Conservation (phyloP, 2,113 vertebrate genomes). For the Barbus barbus region DNA sequence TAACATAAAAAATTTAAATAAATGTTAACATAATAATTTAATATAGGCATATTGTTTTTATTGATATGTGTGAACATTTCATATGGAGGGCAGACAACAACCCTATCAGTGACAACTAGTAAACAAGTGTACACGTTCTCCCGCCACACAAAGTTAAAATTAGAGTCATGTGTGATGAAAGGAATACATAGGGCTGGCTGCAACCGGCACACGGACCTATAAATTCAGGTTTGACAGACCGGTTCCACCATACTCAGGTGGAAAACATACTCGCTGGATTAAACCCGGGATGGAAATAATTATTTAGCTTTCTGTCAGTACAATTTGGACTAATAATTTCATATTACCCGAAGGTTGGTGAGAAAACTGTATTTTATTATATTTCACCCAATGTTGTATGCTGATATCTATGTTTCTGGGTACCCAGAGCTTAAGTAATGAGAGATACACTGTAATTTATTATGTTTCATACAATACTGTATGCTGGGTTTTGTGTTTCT, state of each 20-base stretch:
- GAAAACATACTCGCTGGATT: constrained; percentile 11
- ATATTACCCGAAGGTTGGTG: neutral
- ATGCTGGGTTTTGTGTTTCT: neutral
- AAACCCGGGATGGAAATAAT: neutral
- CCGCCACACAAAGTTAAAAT: constrained; percentile 62
- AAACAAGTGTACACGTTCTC: constrained; percentile 64
- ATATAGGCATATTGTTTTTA: neutral
- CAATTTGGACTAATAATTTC: constrained; percentile 21
- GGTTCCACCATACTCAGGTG: neutral
- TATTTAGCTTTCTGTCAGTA: neutral
- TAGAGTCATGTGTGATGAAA: constrained; percentile 44
- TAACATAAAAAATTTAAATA: too few relatives aligned
- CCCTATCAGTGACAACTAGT: constrained; percentile 36
- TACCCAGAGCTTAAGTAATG: neutral
- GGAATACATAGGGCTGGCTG: constrained; percentile 44
- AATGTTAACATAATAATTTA: too few relatives aligned
- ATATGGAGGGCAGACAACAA: neutral
- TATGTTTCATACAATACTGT: neutral
- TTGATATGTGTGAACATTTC: neutral
- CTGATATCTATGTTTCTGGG: neutral
- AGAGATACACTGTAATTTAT: neutral
- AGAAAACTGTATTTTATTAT: neutral
- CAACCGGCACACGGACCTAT: constrained; percentile 64
- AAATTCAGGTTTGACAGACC: constrained; percentile 62
- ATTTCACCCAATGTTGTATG: neutral